These are phyloP conservation scores for Ovis aries DNA, from an alignment of 2,113 vertebrate genomes.

Conservation along the genomic window DNA sequence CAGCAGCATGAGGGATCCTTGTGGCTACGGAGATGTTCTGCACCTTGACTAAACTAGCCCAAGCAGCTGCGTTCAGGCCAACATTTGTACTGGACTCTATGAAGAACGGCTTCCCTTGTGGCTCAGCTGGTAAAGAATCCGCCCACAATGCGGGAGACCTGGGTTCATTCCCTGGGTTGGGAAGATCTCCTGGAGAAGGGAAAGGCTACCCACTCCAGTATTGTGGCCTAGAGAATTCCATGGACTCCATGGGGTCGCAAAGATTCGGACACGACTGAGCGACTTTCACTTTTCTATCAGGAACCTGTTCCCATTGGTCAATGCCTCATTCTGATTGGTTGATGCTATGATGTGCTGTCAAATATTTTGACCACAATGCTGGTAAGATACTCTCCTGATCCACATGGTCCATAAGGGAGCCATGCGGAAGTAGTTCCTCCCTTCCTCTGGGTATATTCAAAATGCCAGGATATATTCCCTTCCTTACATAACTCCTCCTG, in stretches of 20 bases:
- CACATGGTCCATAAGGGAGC: not conserved
- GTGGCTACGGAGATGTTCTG: not conserved
- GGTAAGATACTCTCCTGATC: not conserved
- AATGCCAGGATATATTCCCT: not conserved
- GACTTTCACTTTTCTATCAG: not conserved
- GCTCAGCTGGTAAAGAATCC: not conserved
- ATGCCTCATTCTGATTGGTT: not conserved
- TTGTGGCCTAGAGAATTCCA: not conserved
- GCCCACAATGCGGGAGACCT: not conserved
- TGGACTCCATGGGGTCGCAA: not conserved
- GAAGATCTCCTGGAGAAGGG: not conserved
- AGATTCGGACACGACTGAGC: rapidly evolving
- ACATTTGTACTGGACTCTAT: not conserved
- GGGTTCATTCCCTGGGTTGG: not conserved
- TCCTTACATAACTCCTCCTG: not conserved
- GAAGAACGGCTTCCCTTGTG: not conserved
- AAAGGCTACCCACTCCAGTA: not conserved
- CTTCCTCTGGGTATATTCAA: not conserved
- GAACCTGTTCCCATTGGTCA: not conserved
- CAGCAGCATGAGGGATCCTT: not conserved
- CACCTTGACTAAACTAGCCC: not conserved
- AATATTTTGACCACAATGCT: not conserved
- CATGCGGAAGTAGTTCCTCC: not conserved
- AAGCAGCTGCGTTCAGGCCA: not conserved
- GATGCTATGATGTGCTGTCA: not conserved